A percentile compares a stretch with the other conserved stretches of the same genome.
phyloP scores from a whole-genome alignment of 2,888 invertebrate species.

The Mantis religiosa region DNA sequence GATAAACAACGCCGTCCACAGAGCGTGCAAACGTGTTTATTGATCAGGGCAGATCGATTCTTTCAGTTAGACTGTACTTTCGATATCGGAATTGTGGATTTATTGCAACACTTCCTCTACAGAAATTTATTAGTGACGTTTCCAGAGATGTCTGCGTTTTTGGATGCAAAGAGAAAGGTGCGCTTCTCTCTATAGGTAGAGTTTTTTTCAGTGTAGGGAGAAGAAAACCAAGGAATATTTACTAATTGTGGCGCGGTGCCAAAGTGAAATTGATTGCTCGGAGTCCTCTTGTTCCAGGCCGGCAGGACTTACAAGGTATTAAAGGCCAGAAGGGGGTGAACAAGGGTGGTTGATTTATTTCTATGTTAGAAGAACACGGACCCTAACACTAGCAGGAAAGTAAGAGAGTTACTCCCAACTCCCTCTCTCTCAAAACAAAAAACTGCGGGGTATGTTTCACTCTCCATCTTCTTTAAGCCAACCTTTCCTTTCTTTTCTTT shows the following conservation, averaged over 20 bases:
- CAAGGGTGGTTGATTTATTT: background rate
- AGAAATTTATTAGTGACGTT: no score
- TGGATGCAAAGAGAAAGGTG: no score
- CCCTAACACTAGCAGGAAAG: background rate
- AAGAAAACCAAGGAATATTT: background rate
- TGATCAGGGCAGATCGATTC: no score
- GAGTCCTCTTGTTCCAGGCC: background rate
- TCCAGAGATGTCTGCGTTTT: no score
- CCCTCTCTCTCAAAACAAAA: background rate
- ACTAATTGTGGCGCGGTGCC: background rate
- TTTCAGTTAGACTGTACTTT: no score
- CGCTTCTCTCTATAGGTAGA: background rate
- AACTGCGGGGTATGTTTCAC: background rate
- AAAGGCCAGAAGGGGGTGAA: background rate
- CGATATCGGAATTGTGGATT: no score
- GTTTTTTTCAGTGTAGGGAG: background rate
- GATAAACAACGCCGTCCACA: no score
- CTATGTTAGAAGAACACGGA: background rate
- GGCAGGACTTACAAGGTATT: background rate
- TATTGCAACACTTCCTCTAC: no score
- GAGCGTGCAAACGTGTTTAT: no score
- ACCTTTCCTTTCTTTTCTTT: background rate
- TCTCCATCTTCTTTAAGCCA: background rate
- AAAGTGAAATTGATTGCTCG: background rate
- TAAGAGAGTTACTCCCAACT: background rate